Base-by-base conservation (phyloP, 2,888 invertebrate species). In the Orthosia incerta region DNA sequence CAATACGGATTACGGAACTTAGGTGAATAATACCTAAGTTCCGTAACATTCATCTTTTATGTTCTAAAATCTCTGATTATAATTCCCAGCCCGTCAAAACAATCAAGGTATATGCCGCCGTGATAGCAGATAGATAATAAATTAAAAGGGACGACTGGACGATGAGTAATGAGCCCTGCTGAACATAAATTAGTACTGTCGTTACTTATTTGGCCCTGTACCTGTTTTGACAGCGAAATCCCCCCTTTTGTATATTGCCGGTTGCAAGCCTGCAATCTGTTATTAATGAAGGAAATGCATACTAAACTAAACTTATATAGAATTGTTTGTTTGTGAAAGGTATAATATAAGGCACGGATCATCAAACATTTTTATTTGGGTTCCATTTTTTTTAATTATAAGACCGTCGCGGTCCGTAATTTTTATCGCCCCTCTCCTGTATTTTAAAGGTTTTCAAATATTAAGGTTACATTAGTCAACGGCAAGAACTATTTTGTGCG, bases 151-250 rank as follows among this genome's bases (percentile, higher is more conserved):
- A 46, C 5, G 59, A 59, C 67, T 61, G 60, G 67, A 59, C 72
- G 82, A 84, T 84, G 83, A 83, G 56, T 81, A 63, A 83, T 83
- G 84, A 71, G 64, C 55, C n/a, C 53, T 62, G 82, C 65, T 68
- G 75, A 68, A 84, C 75, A 75, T 84, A 78, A 84, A 84, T 81
- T 84, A 56, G 61, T 71, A 45, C 68, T 81, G 75, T 78, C 82
- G 70, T 81, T 80, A 81, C 78, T 70, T 81, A 83, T 83, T 83
- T 74, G 81, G 75, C 50, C 65, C 67, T 53, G 70, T 20, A 71
- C 51, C 50, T 50, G 69, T 57, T 84, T 78, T 72, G 74, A 84
- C 80, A 61, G 68, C n/a, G n/a, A 61, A 75, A 71, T 71, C 66
- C 45, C 31, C 51, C 18, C 39, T 72, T 77, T 57, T 20, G 26